Percentiles rank a stretch among this genome's conserved stretches.
Evolutionary conservation across 2,888 invertebrate genomes (phyloP).

Genomic region (Oasisia sp.): DNA sequence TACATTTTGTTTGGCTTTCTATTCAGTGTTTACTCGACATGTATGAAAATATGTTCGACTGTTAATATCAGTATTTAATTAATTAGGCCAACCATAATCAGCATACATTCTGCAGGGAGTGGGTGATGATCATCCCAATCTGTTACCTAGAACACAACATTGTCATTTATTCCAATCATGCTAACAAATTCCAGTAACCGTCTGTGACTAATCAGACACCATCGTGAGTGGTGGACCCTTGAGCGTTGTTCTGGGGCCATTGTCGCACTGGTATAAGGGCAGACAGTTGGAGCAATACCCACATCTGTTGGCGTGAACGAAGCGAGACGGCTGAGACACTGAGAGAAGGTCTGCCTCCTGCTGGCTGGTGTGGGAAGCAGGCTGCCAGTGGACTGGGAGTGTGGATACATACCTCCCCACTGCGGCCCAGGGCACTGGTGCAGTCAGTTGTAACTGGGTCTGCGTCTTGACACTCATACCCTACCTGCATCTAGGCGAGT

Average conservation of each 20-base stretch:
- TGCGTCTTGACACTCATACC: background rate
- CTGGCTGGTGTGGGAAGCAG: background rate
- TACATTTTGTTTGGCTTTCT: background rate
- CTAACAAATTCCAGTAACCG: background rate
- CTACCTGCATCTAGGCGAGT: background rate
- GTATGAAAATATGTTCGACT: background rate
- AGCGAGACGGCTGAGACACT: too few species aligned
- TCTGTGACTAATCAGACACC: background rate
- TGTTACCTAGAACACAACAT: background rate
- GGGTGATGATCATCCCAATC: background rate
- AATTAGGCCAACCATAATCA: background rate
- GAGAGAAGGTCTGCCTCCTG: background rate
- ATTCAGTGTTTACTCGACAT: background rate
- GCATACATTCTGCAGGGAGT: background rate
- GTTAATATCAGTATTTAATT: background rate
- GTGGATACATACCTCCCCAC: background rate
- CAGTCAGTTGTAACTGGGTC: background rate
- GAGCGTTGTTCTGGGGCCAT: background rate
- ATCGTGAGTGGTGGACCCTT: background rate
- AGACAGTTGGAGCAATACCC: background rate
- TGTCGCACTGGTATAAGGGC: background rate
- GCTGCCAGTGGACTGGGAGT: background rate
- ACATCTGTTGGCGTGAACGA: background rate
- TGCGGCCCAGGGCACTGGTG: background rate
- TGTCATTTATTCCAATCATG: background rate